These are phyloP conservation scores for Leucopsar rothschildi DNA, from an alignment of 2,113 vertebrate genomes.

Conservation along the genomic window DNA sequence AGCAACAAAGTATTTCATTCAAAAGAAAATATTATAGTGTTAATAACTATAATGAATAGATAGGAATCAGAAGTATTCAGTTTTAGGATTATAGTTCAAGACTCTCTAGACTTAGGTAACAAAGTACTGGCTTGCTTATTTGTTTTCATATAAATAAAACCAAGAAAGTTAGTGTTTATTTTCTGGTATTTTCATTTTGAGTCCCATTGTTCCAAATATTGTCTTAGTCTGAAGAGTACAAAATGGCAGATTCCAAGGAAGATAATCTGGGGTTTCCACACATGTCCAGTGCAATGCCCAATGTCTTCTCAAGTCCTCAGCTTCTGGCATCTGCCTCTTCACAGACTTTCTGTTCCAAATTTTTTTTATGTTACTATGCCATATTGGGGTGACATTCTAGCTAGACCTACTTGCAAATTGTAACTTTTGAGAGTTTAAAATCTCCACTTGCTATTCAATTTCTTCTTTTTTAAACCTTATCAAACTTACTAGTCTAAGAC, in stretches of 20 bases:
- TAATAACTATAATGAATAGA: neutral
- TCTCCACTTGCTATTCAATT: neutral
- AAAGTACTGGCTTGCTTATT: neutral
- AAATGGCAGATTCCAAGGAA: neutral
- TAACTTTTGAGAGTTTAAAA: neutral
- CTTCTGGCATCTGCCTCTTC: neutral
- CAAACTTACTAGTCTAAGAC: neutral
- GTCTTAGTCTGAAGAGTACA: neutral
- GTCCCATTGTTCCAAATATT: neutral
- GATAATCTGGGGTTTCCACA: neutral
- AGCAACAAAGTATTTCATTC: neutral
- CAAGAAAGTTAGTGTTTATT: neutral
- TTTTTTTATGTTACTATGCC: neutral
- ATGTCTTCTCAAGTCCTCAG: neutral
- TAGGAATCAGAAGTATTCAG: neutral
- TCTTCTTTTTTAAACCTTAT: neutral
- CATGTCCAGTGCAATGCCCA: neutral
- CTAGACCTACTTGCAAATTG: neutral
- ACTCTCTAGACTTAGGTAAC: neutral
- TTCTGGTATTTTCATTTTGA: neutral
- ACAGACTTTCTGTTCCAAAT: neutral
- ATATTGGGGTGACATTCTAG: neutral
- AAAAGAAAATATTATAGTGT: neutral
- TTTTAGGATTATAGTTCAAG: neutral
- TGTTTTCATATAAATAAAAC: neutral